Conservation (phyloP, 2,113 vertebrate species). For the Pycnonotus jocosus region DNA sequence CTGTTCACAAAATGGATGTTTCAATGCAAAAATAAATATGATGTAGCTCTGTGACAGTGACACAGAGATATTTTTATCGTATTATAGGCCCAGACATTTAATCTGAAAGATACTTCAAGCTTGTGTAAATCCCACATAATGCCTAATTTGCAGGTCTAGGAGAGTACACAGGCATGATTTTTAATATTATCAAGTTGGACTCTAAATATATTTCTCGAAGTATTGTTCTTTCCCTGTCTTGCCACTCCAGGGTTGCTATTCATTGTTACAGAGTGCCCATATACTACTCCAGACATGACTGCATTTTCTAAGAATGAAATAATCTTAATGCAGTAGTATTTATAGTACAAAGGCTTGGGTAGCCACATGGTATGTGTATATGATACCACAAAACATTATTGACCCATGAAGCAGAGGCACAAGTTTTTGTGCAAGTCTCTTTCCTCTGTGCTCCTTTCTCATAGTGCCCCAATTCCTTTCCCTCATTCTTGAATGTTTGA, state of each 20-base stretch:
- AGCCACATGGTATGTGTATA: neutral
- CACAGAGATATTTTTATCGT: neutral
- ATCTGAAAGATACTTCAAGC: neutral
- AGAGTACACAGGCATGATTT: neutral
- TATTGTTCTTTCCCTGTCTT: neutral
- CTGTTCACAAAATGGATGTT: conserved; percentile 55
- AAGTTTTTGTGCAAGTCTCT: neutral
- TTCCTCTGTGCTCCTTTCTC: neutral
- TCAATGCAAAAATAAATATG: conserved; percentile 24
- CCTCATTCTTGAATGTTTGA: neutral
- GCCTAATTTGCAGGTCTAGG: neutral
- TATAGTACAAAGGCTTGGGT: neutral
- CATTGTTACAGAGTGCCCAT: neutral
- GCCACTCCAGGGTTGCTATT: neutral
- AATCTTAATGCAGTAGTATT: neutral
- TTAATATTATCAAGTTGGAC: neutral
- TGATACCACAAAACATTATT: neutral
- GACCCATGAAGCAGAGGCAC: neutral
- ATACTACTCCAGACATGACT: neutral
- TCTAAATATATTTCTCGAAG: neutral
- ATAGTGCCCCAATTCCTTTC: neutral
- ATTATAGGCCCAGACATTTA: neutral
- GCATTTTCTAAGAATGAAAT: conserved; percentile 45
- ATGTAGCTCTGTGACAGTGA: neutral
- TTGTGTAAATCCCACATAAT: neutral